Conservation (phyloP, 1,140 invertebrate genomes). For the Pararge aegeria region DNA sequence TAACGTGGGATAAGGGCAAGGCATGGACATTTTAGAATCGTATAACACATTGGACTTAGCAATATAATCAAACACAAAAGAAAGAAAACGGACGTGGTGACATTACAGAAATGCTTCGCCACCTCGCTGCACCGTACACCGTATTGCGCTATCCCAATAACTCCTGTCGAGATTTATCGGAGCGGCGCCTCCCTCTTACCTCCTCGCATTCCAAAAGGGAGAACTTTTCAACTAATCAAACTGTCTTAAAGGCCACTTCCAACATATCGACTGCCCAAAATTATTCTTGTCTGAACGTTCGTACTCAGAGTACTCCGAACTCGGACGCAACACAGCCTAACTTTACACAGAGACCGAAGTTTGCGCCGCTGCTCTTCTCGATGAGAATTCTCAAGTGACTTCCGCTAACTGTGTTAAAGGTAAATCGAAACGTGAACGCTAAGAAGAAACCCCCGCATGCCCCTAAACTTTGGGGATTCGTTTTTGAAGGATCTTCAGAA, state of each 20-base stretch:
- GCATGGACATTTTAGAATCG: not conserved
- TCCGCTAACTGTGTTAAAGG: slow-evolving; percentile 15
- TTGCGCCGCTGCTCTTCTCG: slow-evolving; percentile 15
- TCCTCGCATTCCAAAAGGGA: slow-evolving; percentile 31
- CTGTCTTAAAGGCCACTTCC: slow-evolving; percentile 57
- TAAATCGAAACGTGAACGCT: slow-evolving; percentile 10
- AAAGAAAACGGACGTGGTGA: not conserved
- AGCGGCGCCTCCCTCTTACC: slow-evolving; percentile 8
- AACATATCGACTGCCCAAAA: slow-evolving; percentile 55
- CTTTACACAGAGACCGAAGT: slow-evolving; percentile 9
- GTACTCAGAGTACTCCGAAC: not conserved
- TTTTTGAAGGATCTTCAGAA: slow-evolving; percentile 22
- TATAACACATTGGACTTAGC: not conserved
- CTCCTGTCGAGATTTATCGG: slow-evolving; percentile 25
- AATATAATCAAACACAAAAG: not conserved
- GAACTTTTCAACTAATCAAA: slow-evolving; percentile 67
- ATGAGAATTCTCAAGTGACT: slow-evolving; percentile 20
- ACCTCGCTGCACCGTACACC: slow-evolving; percentile 1
- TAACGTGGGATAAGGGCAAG: too few relatives aligned
- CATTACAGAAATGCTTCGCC: slow-evolving; percentile 12
- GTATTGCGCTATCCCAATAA: slow-evolving; percentile 22
- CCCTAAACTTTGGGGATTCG: slow-evolving; percentile 12
- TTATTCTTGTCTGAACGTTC: slow-evolving; percentile 37
- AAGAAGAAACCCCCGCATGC: not conserved
- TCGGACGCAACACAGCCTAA: slow-evolving; percentile 12